Evolutionary conservation across 2,113 vertebrate genomes (phyloP).

Genomic region (Noctilio leporinus): DNA sequence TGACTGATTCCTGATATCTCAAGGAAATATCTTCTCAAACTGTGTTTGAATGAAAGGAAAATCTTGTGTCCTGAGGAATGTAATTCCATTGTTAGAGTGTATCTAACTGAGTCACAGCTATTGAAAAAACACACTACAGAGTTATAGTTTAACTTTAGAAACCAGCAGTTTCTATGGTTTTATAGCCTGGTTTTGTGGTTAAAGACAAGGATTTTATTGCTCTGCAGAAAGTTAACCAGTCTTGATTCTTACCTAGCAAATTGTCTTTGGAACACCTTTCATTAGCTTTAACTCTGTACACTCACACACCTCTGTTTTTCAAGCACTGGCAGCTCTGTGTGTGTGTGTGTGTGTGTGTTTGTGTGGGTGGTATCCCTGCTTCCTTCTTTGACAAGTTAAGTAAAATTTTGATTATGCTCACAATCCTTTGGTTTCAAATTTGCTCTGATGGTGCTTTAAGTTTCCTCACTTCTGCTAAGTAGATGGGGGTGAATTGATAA

Average conservation of each 20-base stretch:
- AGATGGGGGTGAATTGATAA: not conserved
- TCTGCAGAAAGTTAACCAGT: not conserved
- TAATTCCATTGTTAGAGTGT: not conserved
- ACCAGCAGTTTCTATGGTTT: not conserved
- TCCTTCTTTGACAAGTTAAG: conserved; percentile 7
- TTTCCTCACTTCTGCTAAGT: conserved; percentile 1
- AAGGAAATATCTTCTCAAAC: not conserved
- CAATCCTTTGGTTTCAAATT: not conserved
- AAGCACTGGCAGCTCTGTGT: not conserved
- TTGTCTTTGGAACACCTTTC: conserved; percentile 16
- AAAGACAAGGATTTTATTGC: conserved; percentile 33
- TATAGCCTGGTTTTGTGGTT: not conserved
- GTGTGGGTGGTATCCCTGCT: not conserved
- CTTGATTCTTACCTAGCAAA: conserved; percentile 11
- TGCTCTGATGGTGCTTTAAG: not conserved
- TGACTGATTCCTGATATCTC: not conserved
- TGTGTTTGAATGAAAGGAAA: not conserved
- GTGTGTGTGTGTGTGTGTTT: not conserved
- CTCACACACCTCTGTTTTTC: not conserved
- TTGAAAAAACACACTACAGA: not conserved
- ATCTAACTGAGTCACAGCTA: conserved; percentile 3
- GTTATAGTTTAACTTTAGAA: conserved; percentile 46
- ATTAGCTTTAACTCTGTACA: not conserved
- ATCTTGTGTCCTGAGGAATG: not conserved
- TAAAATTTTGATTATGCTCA: conserved; percentile 1